These are phyloP conservation scores for Chaetura pelagica DNA, from an alignment of 2,113 vertebrate genomes.

Conservation along the genomic window DNA sequence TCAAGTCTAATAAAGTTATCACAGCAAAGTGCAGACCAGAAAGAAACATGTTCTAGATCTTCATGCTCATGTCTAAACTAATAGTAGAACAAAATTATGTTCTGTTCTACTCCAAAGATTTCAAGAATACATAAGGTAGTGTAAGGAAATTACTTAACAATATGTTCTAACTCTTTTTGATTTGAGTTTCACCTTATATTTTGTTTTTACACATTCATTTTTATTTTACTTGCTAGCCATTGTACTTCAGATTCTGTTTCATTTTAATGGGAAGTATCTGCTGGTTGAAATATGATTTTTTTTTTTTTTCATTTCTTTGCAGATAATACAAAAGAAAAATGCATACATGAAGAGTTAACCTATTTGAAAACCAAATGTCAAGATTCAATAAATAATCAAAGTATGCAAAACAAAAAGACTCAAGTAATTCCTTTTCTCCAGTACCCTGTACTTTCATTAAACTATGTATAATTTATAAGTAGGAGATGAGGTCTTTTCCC, in stretches of 20 bases:
- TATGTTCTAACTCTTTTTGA: background rate
- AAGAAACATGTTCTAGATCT: background rate
- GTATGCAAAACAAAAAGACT: background rate
- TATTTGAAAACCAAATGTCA: background rate
- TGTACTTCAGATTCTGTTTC: background rate
- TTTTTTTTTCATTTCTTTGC: background rate
- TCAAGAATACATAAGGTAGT: background rate
- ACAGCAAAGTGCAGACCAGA: background rate
- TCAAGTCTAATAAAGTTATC: background rate
- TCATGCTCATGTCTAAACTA: background rate
- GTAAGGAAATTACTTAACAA: background rate
- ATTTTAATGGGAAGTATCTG: background rate
- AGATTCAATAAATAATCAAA: conserved; percentile 35
- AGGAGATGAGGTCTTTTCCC: background rate
- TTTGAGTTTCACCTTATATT: background rate
- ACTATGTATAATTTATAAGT: conserved; percentile 45
- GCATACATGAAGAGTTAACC: background rate
- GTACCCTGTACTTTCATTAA: conserved; percentile 15
- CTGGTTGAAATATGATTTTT: background rate
- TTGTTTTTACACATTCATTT: background rate
- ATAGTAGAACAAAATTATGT: background rate
- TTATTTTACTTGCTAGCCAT: background rate
- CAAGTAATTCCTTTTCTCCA: background rate
- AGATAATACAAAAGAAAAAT: background rate
- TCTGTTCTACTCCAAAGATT: background rate